Evolutionary conservation across 1,140 invertebrate genomes (phyloP).

Genomic region (Dermatophagoides farinae): DNA sequence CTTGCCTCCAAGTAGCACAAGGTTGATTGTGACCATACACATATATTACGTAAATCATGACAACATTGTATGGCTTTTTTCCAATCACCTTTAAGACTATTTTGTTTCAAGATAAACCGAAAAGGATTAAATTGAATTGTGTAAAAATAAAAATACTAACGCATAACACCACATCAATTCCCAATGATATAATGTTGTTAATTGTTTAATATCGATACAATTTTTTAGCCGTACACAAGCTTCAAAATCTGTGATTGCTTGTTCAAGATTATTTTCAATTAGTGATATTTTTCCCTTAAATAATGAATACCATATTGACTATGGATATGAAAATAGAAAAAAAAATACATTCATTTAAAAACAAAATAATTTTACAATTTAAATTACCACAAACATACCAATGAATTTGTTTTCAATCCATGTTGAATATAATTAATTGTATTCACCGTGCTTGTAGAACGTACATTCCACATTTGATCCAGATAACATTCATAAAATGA

Average conservation of each 20-base stretch:
- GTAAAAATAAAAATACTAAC: background rate
- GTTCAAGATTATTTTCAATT: background rate
- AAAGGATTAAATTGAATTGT: background rate
- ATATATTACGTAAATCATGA: background rate
- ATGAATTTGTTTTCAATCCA: background rate
- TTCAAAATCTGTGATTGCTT: background rate
- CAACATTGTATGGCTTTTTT: background rate
- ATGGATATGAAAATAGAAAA: background rate
- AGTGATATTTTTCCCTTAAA: background rate
- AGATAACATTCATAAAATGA: background rate
- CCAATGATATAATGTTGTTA: conserved; percentile 1
- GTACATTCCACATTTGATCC: conserved; percentile 4
- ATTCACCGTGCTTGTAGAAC: background rate
- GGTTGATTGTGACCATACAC: conserved; percentile 7
- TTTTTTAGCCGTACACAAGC: background rate
- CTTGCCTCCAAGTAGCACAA: conserved; percentile 1
- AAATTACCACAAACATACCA: background rate
- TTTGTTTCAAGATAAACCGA: too few species aligned
- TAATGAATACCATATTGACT: conserved; percentile 3
- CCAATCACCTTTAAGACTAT: background rate
- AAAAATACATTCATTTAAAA: background rate
- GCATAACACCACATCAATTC: conserved; percentile 6
- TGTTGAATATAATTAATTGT: background rate
- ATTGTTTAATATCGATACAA: conserved; percentile 1
- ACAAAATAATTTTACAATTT: background rate